Percentiles rank a stretch among this genome's conserved stretches.
Conservation (phyloP, 37 sponge, comb jelly and placozoan species). For the Oopsacas minuta region DNA sequence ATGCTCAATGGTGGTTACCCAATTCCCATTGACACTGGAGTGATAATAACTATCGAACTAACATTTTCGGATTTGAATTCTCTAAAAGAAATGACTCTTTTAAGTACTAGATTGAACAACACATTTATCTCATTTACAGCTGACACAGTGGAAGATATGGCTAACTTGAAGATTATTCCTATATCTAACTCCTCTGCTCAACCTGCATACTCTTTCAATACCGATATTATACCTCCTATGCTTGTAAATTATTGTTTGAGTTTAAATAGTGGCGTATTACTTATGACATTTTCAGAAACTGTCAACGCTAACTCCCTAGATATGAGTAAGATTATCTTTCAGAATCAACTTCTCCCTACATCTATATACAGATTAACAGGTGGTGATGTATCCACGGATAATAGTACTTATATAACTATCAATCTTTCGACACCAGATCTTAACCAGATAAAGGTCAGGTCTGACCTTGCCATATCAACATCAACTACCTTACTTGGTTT, state of each 20-base stretch:
- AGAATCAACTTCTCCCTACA: slow-evolving; percentile 18
- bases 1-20: slow-evolving; percentile 61
- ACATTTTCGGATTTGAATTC: slow-evolving; percentile 53
- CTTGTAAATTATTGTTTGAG: slow-evolving; percentile 50
- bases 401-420: slow-evolving; percentile 40
- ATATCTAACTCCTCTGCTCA: slow-evolving; percentile 32
- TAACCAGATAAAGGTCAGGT: slow-evolving; percentile 46
- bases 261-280: slow-evolving; percentile 32
- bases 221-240: slow-evolving; percentile 51
- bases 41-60: slow-evolving; percentile 38
- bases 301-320: slow-evolving; percentile 57
- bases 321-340: slow-evolving; percentile 35
- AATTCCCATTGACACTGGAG: slow-evolving; percentile 45
- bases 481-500: slow-evolving; percentile 42
- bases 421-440: slow-evolving; percentile 42
- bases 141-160: slow-evolving; percentile 53
- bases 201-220: slow-evolving; percentile 18
- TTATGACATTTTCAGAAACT: slow-evolving; percentile 73
- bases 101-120: slow-evolving; percentile 43
- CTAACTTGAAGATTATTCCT: slow-evolving; percentile 35
- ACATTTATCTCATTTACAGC: slow-evolving; percentile 40
- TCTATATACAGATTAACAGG: slow-evolving; percentile 43
- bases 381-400: slow-evolving; percentile 46
- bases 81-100: slow-evolving; percentile 51
- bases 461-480: slow-evolving; percentile 45